These are phyloP conservation scores for Rhinogobius similis DNA, from an alignment of 2,113 vertebrate species.

Conservation along the genomic window DNA sequence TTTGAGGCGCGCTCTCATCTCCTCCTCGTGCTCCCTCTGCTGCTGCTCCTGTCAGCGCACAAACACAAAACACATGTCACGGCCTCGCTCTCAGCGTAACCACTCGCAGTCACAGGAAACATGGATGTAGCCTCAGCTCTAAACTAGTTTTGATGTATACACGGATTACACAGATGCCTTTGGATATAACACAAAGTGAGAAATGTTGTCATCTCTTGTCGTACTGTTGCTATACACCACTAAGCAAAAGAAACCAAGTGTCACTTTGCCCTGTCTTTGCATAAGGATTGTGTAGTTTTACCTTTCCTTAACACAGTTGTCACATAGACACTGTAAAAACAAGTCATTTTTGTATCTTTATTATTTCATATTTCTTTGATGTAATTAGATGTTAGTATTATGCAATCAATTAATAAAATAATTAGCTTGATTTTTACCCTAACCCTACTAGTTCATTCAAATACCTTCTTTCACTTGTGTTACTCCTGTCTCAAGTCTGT, in stretches of 20 bases:
- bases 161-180: background rate
- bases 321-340: background rate
- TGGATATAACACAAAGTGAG: background rate
- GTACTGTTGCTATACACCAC: background rate
- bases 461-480: background rate
- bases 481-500: no score
- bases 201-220: conserved; percentile 4
- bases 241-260: background rate
- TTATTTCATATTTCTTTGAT: background rate
- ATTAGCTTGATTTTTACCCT: no score
- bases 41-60: conserved; percentile 66
- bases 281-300: background rate
- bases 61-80: conserved; percentile 19
- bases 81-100: conserved; percentile 8
- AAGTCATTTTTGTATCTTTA: background rate
- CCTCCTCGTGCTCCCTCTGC: conserved; percentile 79
- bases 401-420: no score
- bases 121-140: background rate
- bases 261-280: background rate
- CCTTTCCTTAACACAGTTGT: background rate
- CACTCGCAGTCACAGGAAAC: background rate
- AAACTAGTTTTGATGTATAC: background rate
- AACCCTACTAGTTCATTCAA: no score
- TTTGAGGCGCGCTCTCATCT: conserved; percentile 74
- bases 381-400: no score